A percentile compares a stretch with the other conserved stretches of the same genome.
phyloP scores from a whole-genome alignment of 2,888 invertebrate genomes.

The Cremastobaeus sp. region DNA sequence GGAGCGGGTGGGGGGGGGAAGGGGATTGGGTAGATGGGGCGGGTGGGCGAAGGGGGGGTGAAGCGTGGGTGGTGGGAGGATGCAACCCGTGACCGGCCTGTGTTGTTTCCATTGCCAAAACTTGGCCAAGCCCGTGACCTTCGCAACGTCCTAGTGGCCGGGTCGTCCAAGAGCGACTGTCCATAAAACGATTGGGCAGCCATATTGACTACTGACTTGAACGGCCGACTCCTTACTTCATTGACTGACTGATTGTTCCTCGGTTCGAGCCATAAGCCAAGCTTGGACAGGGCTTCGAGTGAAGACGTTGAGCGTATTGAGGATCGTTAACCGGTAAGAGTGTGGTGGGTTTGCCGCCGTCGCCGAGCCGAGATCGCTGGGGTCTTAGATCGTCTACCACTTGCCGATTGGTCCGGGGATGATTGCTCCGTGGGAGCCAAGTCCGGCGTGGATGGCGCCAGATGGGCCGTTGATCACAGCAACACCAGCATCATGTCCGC shows the following conservation, averaged over 20 bases:
- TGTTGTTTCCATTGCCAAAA: conserved; percentile 45
- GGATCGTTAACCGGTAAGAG: conserved; percentile 76
- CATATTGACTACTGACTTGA: conserved; percentile 67
- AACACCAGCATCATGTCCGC: conserved; percentile 77
- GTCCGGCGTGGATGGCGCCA: conserved; percentile 78
- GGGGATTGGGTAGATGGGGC: no score
- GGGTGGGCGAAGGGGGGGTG: no score
- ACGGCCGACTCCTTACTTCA: conserved; percentile 65
- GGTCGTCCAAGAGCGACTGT: conserved; percentile 54
- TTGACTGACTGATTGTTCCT: conserved; percentile 58
- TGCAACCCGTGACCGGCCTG: no score
- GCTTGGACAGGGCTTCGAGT: conserved; percentile 71
- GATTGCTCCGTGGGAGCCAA: conserved; percentile 78
- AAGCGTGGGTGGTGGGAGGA: no score
- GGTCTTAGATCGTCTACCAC: conserved; percentile 76
- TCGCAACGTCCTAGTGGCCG: conserved; percentile 42
- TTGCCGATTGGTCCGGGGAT: conserved; percentile 76
- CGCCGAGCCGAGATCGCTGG: conserved; percentile 78
- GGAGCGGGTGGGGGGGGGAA: no score
- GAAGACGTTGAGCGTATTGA: conserved; percentile 76
- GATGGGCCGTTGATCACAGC: conserved; percentile 78
- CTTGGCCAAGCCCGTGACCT: conserved; percentile 37
- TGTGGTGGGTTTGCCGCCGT: conserved; percentile 78
- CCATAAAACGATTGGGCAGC: conserved; percentile 58
- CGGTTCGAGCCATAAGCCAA: conserved; percentile 68